phyloP scores from a whole-genome alignment of 2,888 invertebrate species.

The Tachina fera region DNA sequence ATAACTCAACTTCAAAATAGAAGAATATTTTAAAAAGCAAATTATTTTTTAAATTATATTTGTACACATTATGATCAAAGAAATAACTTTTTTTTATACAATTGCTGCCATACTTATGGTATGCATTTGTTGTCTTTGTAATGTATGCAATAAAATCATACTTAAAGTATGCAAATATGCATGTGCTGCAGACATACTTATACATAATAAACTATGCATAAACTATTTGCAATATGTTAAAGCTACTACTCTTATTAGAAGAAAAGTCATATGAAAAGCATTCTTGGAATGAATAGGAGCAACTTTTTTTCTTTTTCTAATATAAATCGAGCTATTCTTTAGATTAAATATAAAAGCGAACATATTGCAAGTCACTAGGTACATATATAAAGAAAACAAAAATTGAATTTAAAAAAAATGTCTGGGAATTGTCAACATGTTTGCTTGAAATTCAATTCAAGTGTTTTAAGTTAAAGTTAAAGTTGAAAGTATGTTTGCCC shows the following conservation, averaged over 20 bases:
- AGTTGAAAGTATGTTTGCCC: no score
- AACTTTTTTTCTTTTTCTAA: background rate
- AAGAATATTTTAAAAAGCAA: constrained; percentile 5
- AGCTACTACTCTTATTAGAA: constrained; percentile 1
- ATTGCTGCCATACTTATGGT: constrained; percentile 11
- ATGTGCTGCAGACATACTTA: background rate
- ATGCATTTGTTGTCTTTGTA: background rate
- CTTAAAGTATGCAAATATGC: constrained; percentile 64
- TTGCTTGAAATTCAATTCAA: no score
- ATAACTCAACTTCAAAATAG: constrained; percentile 6
- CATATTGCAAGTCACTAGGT: no score
- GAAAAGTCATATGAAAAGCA: background rate
- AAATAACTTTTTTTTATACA: constrained; percentile 9
- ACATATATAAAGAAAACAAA: no score
- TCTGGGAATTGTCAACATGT: no score
- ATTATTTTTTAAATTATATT: background rate
- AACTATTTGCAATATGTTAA: constrained; percentile 29
- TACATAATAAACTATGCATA: constrained; percentile 1
- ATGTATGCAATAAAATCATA: constrained; percentile 50
- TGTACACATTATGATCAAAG: constrained; percentile 13
- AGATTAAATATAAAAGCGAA: no score
- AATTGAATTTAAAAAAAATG: no score
- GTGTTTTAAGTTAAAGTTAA: no score
- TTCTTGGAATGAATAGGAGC: background rate
- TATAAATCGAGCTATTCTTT: no score